Base-by-base conservation (phyloP, 2,113 vertebrate species). In the Desmodus rotundus region DNA sequence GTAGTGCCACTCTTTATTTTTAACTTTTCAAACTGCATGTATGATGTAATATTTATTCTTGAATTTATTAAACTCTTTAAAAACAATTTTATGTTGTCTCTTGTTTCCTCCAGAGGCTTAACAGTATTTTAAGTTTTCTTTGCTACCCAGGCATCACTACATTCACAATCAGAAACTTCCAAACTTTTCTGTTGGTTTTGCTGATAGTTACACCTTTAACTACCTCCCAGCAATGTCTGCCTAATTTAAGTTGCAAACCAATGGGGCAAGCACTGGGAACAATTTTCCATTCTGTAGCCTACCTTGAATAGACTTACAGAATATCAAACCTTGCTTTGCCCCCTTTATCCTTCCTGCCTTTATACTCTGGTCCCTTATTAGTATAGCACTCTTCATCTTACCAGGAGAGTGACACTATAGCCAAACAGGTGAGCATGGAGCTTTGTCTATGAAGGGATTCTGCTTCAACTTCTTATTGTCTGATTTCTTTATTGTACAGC, bases 201-300 rank as follows among this genome's bases (percentile, higher is more conserved):
- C 36, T 91, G 82, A 36, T 43, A 63, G 61, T 61, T 63, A 87
- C 26, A 94, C 26, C 65, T 93, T 16, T 97, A 96, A 74, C 86
- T 95, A 88, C 65, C 61, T 91, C 33, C 45, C 6, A 88, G 78
- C 43, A 89, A 91, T 76, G 72, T 89, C 77, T 96, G 43, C 56
- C 72, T 83, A 82, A 91, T 92, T 96, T 74, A 82, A 97, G 94
- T 65, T 86, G 63, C 41, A 96, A 90, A 94, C 90, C 43, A 50
- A 43, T 67, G 73, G 61, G 77, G 56, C 31, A 86, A 92, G 47
- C 22, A 19, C 50, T 41, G 33, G n/a, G 45, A 94, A 77, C 88
- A 91, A 91, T 86, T 82, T 83, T 78, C 31, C 50, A 76, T 87
- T 83, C 41, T 74, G 50, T 20, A 83, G 28, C n/a, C 43, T 68